phyloP scores from a whole-genome alignment of 2,888 invertebrate species.

The Apamea anceps region DNA sequence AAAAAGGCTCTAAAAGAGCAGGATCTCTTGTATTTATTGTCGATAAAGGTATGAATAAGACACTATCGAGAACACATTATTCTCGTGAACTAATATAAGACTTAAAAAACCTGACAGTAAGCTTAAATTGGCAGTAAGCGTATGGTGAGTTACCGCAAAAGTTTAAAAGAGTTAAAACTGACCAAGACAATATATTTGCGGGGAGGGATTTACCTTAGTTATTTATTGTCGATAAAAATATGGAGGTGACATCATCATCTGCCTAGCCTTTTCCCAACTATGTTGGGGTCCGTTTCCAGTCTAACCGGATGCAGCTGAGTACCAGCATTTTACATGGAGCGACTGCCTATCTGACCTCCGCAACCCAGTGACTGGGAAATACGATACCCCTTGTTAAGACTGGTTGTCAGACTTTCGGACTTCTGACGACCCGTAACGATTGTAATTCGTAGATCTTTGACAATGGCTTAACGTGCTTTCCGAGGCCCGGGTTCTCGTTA shows the following conservation, averaged over 20 bases:
- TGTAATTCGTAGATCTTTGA: too few relatives aligned
- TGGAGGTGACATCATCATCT: background rate
- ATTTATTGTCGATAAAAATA: background rate
- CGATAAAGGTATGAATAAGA: background rate
- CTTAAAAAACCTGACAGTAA: background rate
- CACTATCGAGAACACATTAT: background rate
- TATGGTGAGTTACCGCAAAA: background rate
- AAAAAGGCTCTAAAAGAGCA: background rate
- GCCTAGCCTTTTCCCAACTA: too few relatives aligned
- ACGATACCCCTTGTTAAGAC: too few relatives aligned
- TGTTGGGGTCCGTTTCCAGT: too few relatives aligned
- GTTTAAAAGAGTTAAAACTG: background rate
- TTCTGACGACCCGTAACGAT: too few relatives aligned
- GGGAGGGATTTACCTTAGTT: background rate
- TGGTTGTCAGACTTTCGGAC: too few relatives aligned
- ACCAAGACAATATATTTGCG: background rate
- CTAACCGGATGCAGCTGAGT: too few relatives aligned
- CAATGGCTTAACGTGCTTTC: too few relatives aligned
- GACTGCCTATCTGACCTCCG: too few relatives aligned
- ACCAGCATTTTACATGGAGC: too few relatives aligned
- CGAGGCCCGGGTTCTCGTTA: too few relatives aligned
- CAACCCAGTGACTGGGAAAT: too few relatives aligned
- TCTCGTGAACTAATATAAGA: background rate
- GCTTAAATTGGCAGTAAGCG: background rate
- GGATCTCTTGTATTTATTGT: background rate